Percentiles rank a stretch among this genome's conserved stretches.
Conservation (phyloP, 2,113 vertebrate species). For the Cheilinus undulatus region DNA sequence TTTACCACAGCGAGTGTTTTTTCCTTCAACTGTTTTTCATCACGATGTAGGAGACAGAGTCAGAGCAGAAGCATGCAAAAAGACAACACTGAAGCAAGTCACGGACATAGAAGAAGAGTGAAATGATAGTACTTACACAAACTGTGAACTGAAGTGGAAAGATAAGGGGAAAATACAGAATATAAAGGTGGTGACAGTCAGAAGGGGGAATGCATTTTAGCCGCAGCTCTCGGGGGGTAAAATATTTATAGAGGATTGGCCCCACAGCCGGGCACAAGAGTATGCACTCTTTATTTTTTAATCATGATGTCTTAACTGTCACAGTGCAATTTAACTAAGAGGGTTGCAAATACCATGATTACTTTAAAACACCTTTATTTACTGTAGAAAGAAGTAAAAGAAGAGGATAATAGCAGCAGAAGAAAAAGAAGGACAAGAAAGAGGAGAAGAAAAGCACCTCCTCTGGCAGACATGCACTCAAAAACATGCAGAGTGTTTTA, state of each 20-base stretch:
- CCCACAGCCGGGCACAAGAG: conserved; percentile 36
- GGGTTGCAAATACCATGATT: conserved; percentile 12
- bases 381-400: conserved; percentile 71
- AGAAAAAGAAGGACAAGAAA: conserved; percentile 35
- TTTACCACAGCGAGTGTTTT: conserved; percentile 68
- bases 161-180: conserved; percentile 87
- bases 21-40: conserved; percentile 65
- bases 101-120: conserved; percentile 80
- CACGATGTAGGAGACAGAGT: conserved; percentile 64
- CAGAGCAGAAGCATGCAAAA: conserved; percentile 73
- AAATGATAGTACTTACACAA: conserved; percentile 88
- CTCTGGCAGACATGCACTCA: conserved; percentile 73
- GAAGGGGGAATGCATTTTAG: conserved; percentile 58
- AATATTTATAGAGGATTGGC: conserved; percentile 23
- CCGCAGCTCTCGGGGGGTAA: conserved; percentile 40
- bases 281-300: conserved; percentile 29
- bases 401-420: conserved; percentile 29
- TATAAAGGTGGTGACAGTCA: conserved; percentile 87
- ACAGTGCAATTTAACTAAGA: conserved; percentile 38
- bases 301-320: conserved; percentile 44
- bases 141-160: conserved; percentile 89
- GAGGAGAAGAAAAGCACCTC: conserved; percentile 54
- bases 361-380: conserved; percentile 82
- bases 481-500: conserved; percentile 74
- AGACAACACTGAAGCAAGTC: conserved; percentile 78